phyloP scores from a whole-genome alignment of 2,888 invertebrate species.

The Cryptops parisi region DNA sequence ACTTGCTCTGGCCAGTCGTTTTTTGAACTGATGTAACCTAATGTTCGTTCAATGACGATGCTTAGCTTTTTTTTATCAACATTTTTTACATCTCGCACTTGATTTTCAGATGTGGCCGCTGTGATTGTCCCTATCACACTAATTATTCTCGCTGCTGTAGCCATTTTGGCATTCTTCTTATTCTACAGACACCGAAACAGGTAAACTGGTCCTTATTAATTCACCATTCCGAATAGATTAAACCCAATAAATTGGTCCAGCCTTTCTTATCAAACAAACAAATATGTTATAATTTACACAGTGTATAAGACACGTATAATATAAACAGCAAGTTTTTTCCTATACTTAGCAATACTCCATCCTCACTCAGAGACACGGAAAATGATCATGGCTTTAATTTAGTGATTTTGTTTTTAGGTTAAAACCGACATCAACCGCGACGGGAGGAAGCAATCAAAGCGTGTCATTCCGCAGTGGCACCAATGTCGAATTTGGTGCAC shows the following conservation, averaged over 20 bases:
- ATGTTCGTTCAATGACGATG: not conserved
- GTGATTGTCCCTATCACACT: constrained; percentile 71
- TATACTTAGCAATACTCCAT: no score
- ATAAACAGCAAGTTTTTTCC: no score
- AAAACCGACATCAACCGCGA: constrained; percentile 50
- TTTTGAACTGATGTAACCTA: no score
- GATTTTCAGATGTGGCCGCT: constrained; percentile 32
- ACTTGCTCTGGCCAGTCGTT: no score
- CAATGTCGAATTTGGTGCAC: constrained; percentile 70
- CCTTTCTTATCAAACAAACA: no score
- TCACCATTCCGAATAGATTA: no score
- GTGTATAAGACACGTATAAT: no score
- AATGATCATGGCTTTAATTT: no score
- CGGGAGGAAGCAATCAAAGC: constrained; percentile 65
- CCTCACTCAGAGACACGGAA: not conserved
- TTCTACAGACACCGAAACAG: constrained; percentile 47
- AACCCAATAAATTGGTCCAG: no score
- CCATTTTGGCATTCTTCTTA: constrained; percentile 62
- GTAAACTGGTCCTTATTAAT: no score
- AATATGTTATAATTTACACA: no score
- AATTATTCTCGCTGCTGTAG: constrained; percentile 52
- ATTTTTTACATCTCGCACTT: not conserved
- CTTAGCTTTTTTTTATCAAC: not conserved
- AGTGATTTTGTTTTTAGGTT: no score
- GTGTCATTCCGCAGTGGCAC: constrained; percentile 87